Conservation (phyloP, 2,888 invertebrate species). For the Nasonovia ribisnigri region DNA sequence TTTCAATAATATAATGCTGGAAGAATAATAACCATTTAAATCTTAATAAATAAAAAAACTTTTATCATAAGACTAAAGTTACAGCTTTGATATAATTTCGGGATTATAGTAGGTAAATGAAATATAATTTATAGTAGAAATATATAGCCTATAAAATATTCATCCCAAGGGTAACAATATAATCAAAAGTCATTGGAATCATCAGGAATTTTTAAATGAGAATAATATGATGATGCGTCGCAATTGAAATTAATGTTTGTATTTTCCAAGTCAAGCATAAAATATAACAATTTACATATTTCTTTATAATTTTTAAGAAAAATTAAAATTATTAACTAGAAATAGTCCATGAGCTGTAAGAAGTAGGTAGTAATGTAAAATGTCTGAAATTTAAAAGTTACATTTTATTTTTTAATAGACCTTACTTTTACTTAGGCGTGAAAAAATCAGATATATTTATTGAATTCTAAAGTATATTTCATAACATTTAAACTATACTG, state of each 20-base stretch:
- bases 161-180: neutral
- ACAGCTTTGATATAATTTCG: neutral
- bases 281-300: conserved; percentile 39
- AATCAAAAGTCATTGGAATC: conserved; percentile 37
- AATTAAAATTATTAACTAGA: neutral
- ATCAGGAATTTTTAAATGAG: conserved; percentile 21
- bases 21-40: neutral
- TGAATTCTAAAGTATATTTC: too few relatives aligned
- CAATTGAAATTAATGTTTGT: neutral
- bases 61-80: neutral
- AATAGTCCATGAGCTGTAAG: neutral
- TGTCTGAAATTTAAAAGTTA: too few relatives aligned
- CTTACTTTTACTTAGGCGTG: too few relatives aligned
- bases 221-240: neutral
- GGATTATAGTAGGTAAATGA: neutral
- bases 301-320: neutral
- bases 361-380: too few relatives aligned
- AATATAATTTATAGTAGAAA: neutral
- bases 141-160: conserved; percentile 1
- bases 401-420: too few relatives aligned
- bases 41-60: neutral
- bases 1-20: neutral
- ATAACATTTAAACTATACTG: too few relatives aligned
- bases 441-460: too few relatives aligned
- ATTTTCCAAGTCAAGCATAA: neutral